Conservation (phyloP, 2,797 vertebrate genomes). For the Tenualosa thibaudeaui region DNA sequence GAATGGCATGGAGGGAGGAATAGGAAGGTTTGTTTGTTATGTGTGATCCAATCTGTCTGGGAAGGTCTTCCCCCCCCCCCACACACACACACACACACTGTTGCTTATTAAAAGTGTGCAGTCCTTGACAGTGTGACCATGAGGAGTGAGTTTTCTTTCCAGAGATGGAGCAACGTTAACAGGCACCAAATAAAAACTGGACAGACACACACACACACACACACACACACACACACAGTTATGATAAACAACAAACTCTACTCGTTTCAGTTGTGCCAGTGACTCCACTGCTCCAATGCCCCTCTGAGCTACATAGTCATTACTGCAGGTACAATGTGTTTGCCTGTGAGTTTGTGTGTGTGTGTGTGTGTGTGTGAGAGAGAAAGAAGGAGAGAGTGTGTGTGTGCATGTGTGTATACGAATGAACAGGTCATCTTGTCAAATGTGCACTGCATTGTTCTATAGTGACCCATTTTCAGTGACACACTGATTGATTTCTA, state of each 20-base stretch:
- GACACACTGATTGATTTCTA: neutral
- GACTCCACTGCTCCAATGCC: neutral
- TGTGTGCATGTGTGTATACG: neutral
- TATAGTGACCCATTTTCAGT: neutral
- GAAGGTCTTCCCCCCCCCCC: neutral
- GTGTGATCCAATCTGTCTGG: constrained; percentile 13
- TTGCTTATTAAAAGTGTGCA: constrained; percentile 25
- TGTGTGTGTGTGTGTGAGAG: neutral
- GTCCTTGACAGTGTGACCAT: constrained; percentile 26
- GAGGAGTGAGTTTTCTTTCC: constrained; percentile 19
- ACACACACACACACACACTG: too few relatives aligned
- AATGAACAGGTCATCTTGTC: neutral
- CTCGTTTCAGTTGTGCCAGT: neutral
- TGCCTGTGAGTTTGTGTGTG: neutral
- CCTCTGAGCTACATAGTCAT: neutral
- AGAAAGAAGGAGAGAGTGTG: too few relatives aligned
- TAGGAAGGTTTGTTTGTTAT: constrained; percentile 8
- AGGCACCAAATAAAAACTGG: neutral
- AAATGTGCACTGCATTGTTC: neutral
- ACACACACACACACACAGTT: neutral
- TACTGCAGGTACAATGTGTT: neutral
- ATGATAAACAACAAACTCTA: neutral
- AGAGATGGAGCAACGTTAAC: constrained; percentile 6
- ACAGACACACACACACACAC: neutral
- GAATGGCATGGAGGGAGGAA: neutral